These are phyloP conservation scores for Gobiocypris rarus DNA, from an alignment of 2,113 vertebrate species.

Conservation along the genomic window DNA sequence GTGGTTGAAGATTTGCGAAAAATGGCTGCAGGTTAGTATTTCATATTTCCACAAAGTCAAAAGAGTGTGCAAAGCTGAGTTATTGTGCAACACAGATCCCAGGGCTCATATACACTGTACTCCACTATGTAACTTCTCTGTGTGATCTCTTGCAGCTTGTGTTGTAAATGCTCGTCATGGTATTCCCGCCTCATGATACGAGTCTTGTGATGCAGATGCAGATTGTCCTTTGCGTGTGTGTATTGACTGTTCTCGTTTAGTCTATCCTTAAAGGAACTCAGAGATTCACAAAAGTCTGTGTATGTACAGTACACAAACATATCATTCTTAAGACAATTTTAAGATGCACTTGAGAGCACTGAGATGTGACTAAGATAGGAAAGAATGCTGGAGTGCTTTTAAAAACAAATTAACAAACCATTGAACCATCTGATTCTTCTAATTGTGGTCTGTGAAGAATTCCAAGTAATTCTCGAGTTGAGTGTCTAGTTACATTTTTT, in stretches of 20 bases:
- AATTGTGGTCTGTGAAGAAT: background rate
- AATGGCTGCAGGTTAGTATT: background rate
- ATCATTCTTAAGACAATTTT: background rate
- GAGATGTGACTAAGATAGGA: background rate
- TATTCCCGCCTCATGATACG: slow-evolving; percentile 11
- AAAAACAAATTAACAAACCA: slow-evolving; percentile 17
- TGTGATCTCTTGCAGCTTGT: background rate
- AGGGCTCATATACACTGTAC: background rate
- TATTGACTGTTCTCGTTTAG: background rate
- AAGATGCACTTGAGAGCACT: background rate
- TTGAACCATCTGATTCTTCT: background rate
- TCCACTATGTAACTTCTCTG: background rate
- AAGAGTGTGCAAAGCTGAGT: background rate
- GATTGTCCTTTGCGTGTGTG: slow-evolving; percentile 4
- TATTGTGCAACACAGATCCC: slow-evolving; percentile 2
- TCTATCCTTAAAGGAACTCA: slow-evolving; percentile 10
- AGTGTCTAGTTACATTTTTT: background rate
- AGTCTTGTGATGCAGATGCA: slow-evolving; percentile 34
- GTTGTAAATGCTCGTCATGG: background rate
- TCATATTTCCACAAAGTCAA: slow-evolving; percentile 15
- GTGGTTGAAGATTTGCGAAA: slow-evolving; percentile 6
- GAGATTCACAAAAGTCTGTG: background rate
- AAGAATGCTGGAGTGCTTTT: background rate
- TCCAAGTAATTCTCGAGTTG: background rate
- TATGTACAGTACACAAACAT: background rate